A percentile compares a stretch with the other conserved stretches of the same genome.
Conservation (phyloP, 2,797 vertebrate genomes). For the Brotula barbata region DNA sequence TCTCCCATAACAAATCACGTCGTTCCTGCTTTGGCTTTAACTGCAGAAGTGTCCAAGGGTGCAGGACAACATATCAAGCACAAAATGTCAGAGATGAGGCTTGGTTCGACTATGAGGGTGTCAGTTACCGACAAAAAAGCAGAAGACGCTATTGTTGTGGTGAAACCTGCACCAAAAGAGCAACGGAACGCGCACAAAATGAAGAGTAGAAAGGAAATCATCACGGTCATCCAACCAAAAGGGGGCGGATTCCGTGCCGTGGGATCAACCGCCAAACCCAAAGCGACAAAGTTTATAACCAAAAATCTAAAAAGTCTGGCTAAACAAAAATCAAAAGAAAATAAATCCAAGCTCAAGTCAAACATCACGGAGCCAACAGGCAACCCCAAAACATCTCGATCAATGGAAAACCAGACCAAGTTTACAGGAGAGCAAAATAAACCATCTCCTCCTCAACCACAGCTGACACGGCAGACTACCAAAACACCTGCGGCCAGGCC, state of each 20-base stretch:
- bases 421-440: slow-evolving; percentile 20
- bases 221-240: not conserved
- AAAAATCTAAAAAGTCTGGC: slow-evolving; percentile 3
- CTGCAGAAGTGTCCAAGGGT: slow-evolving; percentile 9
- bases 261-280: slow-evolving; percentile 24
- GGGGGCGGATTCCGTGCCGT: slow-evolving; percentile 10
- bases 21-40: slow-evolving; percentile 17
- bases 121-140: not conserved
- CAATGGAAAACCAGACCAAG: slow-evolving; percentile 28
- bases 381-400: slow-evolving; percentile 5
- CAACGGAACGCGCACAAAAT: slow-evolving; percentile 17
- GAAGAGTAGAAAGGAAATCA: slow-evolving; percentile 19
- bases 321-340: slow-evolving; percentile 17
- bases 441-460: slow-evolving; percentile 20
- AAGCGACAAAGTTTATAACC: slow-evolving; percentile 11
- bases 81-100: slow-evolving; percentile 27
- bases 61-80: slow-evolving; percentile 26
- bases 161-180: slow-evolving; percentile 23
- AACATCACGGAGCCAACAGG: slow-evolving; percentile 5
- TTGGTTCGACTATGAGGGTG: slow-evolving; percentile 6
- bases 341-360: slow-evolving; percentile 12
- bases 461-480: not conserved
- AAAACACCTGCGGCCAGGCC: slow-evolving; percentile 15
- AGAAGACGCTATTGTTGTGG: not conserved
- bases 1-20: slow-evolving; percentile 8